phyloP scores from a whole-genome alignment of 2,888 invertebrate species.

The Temnothorax unifasciatus region DNA sequence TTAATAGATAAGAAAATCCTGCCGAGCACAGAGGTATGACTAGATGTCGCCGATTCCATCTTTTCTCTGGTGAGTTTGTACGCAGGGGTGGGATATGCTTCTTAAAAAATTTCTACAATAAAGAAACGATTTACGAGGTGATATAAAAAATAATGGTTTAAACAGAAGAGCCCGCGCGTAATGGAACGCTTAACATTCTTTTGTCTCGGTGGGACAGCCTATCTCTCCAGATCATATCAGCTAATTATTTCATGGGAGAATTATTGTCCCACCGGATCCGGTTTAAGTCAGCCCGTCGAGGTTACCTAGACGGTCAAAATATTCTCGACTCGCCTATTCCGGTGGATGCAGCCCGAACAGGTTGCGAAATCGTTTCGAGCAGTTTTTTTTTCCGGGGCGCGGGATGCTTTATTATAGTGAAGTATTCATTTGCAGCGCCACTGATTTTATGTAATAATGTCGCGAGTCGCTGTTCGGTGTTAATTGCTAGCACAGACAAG shows the following conservation, averaged over 20 bases:
- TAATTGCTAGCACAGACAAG: slow-evolving; percentile 41
- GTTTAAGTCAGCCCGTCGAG: neutral
- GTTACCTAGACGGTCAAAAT: slow-evolving; percentile 61
- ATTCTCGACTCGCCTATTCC: slow-evolving; percentile 49
- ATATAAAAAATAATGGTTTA: slow-evolving; percentile 75
- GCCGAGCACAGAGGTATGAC: neutral
- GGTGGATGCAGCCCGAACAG: slow-evolving; percentile 64
- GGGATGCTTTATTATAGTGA: slow-evolving; percentile 58
- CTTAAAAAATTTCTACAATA: slow-evolving; percentile 59
- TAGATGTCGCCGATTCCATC: neutral
- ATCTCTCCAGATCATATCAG: slow-evolving; percentile 79
- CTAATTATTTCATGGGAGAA: slow-evolving; percentile 78
- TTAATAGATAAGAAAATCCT: slow-evolving; percentile 28
- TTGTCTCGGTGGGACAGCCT: slow-evolving; percentile 75
- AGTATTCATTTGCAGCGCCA: slow-evolving; percentile 47
- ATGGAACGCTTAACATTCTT: slow-evolving; percentile 79
- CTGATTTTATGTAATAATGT: slow-evolving; percentile 56
- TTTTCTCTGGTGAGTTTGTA: neutral
- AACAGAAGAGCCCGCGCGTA: slow-evolving; percentile 71
- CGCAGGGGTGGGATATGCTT: neutral
- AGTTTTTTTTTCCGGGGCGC: slow-evolving; percentile 59
- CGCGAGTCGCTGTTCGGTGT: slow-evolving; percentile 23
- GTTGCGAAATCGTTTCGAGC: slow-evolving; percentile 68
- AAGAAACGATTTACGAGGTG: slow-evolving; percentile 69
- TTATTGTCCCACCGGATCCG: slow-evolving; percentile 73